Percentiles rank a stretch among this genome's conserved stretches.
phyloP scores from a whole-genome alignment of 1,140 invertebrate species.

The Lysiphlebus fabarum region DNA sequence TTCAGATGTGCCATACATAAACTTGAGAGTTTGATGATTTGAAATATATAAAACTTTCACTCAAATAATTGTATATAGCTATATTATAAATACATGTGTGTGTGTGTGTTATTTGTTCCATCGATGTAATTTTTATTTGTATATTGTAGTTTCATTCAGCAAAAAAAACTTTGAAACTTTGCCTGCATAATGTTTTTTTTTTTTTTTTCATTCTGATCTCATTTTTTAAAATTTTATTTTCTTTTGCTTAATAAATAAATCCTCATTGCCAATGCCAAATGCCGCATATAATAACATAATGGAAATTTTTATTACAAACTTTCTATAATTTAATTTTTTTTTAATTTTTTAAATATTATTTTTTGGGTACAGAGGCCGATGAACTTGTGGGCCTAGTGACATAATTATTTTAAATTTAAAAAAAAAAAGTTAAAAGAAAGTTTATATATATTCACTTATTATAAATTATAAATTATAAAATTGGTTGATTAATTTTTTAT shows the following conservation, averaged over 20 bases:
- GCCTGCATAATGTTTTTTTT: no score
- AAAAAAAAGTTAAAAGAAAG: conserved; percentile 1
- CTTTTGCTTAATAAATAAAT: no score
- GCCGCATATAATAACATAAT: conserved; percentile 29
- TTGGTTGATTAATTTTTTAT: no score
- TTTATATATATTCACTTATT: no score
- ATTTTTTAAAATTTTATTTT: no score
- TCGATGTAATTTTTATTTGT: no score
- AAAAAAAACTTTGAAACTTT: no score
- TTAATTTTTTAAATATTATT: conserved; percentile 7
- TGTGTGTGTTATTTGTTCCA: background rate
- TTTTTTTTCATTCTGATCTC: no score
- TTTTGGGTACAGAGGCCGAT: background rate
- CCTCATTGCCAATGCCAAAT: conserved; percentile 39
- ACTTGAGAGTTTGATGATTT: background rate
- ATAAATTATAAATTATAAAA: no score
- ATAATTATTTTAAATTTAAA: conserved; percentile 17
- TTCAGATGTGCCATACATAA: background rate
- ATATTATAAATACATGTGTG: background rate
- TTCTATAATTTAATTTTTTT: conserved; percentile 8
- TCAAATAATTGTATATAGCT: background rate
- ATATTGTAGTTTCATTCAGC: background rate
- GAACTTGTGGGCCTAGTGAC: conserved; percentile 18
- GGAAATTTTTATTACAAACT: conserved; percentile 32
- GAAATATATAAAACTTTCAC: conserved; percentile 4